A percentile compares a stretch with the other conserved stretches of the same genome.
Evolutionary conservation across 2,797 vertebrate genomes (phyloP).

Genomic region (Okamejei kenojei): DNA sequence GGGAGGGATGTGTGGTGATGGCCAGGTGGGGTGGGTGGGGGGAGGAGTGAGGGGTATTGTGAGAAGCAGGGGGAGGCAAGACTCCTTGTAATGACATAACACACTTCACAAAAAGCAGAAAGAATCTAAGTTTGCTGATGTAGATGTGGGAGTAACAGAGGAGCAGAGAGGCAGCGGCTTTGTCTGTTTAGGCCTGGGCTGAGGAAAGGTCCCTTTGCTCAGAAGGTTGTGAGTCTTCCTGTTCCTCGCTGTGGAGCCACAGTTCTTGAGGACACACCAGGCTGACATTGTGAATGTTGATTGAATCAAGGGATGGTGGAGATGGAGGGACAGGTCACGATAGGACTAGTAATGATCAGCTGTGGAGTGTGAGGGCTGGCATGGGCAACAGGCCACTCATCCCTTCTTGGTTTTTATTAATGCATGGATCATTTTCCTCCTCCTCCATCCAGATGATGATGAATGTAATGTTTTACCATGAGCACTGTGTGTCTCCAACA

Average conservation of each 20-base stretch:
- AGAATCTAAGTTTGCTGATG: too few species aligned
- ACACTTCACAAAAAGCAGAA: too few species aligned
- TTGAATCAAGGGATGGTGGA: neutral
- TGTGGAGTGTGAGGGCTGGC: neutral
- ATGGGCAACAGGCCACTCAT: neutral
- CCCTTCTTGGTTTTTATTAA: neutral
- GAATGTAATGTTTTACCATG: too few species aligned
- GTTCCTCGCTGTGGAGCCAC: neutral
- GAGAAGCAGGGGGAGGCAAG: too few species aligned
- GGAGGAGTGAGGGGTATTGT: too few species aligned
- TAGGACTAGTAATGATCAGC: neutral
- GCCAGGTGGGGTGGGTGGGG: too few species aligned
- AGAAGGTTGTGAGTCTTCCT: neutral
- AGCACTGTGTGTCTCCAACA: too few species aligned
- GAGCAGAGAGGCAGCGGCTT: too few species aligned
- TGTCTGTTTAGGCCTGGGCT: neutral
- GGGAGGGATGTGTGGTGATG: too few species aligned
- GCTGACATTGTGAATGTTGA: neutral
- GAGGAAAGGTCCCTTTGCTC: neutral
- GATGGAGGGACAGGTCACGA: neutral
- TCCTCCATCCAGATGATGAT: neutral
- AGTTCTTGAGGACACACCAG: neutral
- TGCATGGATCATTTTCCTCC: neutral
- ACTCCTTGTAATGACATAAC: too few species aligned
- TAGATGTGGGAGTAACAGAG: too few species aligned